Percentiles rank a stretch among this genome's conserved stretches.
Evolutionary conservation across 2,797 vertebrate genomes (phyloP).

Genomic region (Pitangus sulphuratus): DNA sequence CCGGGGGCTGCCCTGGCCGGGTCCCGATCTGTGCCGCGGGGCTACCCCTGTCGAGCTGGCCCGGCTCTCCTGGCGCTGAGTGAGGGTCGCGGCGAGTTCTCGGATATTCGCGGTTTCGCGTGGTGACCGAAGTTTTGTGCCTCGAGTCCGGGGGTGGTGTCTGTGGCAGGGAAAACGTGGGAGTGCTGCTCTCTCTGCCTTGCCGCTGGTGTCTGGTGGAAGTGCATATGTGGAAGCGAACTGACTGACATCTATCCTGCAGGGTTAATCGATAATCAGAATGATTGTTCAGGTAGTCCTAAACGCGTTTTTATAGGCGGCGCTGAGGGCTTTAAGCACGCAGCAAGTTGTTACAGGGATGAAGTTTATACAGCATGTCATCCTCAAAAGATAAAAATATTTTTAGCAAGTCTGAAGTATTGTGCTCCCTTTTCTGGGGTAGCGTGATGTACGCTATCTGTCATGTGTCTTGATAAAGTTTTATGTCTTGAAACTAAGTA

Average conservation of each 20-base stretch:
- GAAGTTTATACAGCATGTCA: background rate
- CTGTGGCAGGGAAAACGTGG: too few relatives aligned
- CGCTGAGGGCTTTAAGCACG: background rate
- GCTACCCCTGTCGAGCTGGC: fast-evolving
- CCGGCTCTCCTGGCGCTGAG: background rate
- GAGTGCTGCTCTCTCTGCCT: background rate
- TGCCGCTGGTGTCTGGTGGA: background rate
- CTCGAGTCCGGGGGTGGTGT: fast-evolving
- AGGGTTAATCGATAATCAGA: background rate
- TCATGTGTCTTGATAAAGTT: background rate
- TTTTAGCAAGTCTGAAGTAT: background rate
- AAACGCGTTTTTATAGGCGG: background rate
- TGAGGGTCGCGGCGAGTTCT: background rate
- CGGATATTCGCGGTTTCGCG: fast-evolving
- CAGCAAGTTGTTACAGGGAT: background rate
- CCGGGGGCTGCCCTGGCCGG: background rate
- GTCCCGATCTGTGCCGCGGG: fast-evolving
- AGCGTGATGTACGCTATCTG: fast-evolving
- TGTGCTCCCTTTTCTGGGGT: background rate
- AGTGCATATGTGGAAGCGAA: background rate
- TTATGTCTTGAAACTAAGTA: background rate
- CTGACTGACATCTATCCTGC: background rate
- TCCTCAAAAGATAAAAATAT: background rate
- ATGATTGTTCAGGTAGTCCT: background rate
- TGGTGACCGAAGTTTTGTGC: background rate